A percentile compares a stretch with the other conserved stretches of the same genome.
These are phyloP conservation scores for Mizuhopecten yessoensis DNA, from an alignment of 1,140 invertebrate genomes.

Conservation along the genomic window DNA sequence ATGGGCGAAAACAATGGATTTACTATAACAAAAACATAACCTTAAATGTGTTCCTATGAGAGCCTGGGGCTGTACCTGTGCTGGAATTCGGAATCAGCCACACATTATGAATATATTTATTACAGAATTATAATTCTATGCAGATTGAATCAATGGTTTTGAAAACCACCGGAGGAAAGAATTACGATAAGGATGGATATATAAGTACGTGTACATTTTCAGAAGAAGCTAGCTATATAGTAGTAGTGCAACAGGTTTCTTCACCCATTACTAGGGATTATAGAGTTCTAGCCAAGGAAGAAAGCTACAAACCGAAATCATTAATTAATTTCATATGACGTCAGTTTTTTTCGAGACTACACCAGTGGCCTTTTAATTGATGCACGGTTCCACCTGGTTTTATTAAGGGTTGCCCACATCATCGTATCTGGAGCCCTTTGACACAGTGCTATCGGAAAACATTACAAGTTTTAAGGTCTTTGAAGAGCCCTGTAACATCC, in stretches of 20 bases:
- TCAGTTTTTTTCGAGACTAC: background rate
- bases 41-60: background rate
- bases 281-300: background rate
- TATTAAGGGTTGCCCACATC: background rate
- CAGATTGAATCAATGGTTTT: slow-evolving; percentile 2
- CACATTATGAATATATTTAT: background rate
- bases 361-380: slow-evolving; percentile 29
- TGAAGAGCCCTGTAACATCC: background rate
- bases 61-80: background rate
- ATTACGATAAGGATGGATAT: background rate
- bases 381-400: background rate
- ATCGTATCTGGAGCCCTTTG: background rate
- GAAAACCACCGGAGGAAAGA: background rate
- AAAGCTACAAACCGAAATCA: background rate
- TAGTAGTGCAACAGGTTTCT: background rate
- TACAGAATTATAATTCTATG: slow-evolving; percentile 10
- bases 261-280: background rate
- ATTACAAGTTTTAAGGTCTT: slow-evolving; percentile 8
- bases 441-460: slow-evolving; percentile 21
- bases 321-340: slow-evolving; percentile 35
- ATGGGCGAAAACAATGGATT: background rate
- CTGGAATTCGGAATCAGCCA: background rate
- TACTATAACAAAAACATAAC: slow-evolving; percentile 23
- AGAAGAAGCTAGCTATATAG: background rate
- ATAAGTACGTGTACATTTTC: background rate